A percentile compares a stretch with the other conserved stretches of the same genome.
Conservation (phyloP, 2,888 invertebrate genomes). For the Apomyelois bistriatella region DNA sequence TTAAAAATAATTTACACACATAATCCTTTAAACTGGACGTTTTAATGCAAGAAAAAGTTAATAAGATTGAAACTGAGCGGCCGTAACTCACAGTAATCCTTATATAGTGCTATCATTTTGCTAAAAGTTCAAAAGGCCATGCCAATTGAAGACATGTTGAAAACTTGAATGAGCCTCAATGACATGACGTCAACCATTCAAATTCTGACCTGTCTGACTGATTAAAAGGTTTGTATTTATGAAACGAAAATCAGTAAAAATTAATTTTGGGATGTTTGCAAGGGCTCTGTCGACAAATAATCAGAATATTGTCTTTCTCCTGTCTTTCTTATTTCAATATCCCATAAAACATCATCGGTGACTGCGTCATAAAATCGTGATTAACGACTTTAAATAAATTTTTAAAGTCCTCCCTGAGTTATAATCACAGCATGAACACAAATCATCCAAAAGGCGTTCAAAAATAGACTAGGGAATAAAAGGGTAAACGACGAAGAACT, state of each 20-base stretch:
- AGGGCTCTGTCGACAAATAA: too few relatives aligned
- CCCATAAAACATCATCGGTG: neutral
- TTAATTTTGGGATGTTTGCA: too few relatives aligned
- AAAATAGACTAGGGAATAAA: constrained; percentile 2
- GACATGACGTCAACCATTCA: neutral
- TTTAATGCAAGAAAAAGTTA: constrained; percentile 10
- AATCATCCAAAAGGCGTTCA: constrained; percentile 15
- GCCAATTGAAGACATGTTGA: constrained; percentile 5
- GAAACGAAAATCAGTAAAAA: too few relatives aligned
- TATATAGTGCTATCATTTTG: constrained; percentile 7
- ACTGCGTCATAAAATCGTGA: constrained; percentile 11
- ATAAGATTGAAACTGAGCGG: constrained; percentile 5
- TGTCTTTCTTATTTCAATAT: neutral
- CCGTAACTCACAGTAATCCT: constrained; percentile 6
- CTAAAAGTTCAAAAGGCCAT: constrained; percentile 1
- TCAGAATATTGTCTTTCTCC: neutral
- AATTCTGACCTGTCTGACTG: neutral
- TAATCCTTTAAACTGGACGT: constrained; percentile 12
- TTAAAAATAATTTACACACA: constrained; percentile 11
- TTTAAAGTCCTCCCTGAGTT: constrained; percentile 19
- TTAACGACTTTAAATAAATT: constrained; percentile 18
- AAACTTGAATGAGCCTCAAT: constrained; percentile 2
- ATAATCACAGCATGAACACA: constrained; percentile 18
- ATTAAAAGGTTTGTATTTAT: too few relatives aligned
- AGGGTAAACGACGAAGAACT: constrained; percentile 1